These are phyloP conservation scores for Myotis davidii DNA, from an alignment of 2,113 vertebrate species.

Conservation along the genomic window DNA sequence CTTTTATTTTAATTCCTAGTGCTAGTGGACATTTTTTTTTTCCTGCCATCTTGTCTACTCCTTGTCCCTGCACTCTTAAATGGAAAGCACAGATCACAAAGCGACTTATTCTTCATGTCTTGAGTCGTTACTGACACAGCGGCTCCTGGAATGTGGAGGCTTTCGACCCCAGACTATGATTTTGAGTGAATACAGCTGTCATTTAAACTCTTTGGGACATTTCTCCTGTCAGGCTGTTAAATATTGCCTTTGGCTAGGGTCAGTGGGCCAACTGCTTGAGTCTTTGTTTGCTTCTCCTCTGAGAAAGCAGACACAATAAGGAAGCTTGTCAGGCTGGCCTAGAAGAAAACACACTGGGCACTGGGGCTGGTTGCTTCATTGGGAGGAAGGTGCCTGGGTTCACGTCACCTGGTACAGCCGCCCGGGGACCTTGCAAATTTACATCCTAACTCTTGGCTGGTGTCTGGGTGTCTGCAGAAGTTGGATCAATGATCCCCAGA, in stretches of 20 bases:
- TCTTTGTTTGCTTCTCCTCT: slow-evolving; percentile 55
- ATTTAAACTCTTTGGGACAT: not conserved
- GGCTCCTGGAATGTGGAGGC: not conserved
- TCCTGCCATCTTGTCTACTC: not conserved
- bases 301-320: slow-evolving; percentile 26
- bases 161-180: not conserved
- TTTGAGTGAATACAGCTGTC: slow-evolving; percentile 29
- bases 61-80: not conserved
- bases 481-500: not conserved
- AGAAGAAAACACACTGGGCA: not conserved
- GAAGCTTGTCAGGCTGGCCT: not conserved
- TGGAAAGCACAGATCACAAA: not conserved
- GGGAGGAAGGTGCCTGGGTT: not conserved
- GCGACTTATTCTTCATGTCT: not conserved
- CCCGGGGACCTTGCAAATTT: not conserved
- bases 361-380: not conserved
- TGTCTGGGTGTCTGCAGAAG: not conserved
- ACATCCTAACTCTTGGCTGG: not conserved
- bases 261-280: not conserved
- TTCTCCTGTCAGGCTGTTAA: slow-evolving; percentile 29
- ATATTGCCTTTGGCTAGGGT: slow-evolving; percentile 23
- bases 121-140: not conserved
- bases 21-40: not conserved
- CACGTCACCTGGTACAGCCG: not conserved
- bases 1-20: not conserved